Evolutionary conservation across 2,888 invertebrate species (phyloP), one percentile per base, ranked within the genome.

Genomic region (Lepidochitona cinerea): DNA sequence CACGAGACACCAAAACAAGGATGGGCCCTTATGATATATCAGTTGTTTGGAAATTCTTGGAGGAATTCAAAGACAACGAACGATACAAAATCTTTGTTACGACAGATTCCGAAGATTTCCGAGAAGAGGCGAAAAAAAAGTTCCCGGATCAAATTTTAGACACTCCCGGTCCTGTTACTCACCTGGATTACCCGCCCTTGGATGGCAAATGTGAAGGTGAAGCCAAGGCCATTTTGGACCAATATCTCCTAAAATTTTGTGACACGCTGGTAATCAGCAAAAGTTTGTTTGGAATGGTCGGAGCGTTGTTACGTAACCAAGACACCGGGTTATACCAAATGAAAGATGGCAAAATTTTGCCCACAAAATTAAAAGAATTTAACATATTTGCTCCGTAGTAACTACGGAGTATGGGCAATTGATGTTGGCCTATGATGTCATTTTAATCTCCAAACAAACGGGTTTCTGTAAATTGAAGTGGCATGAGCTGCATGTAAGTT

Each of bases 141-240:
- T 80, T 75, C 52, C 77, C 76, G 7, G 54, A 65, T 9, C 72
- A 77, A 26, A 70, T 72, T 1, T 49, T 80, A 6, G 76, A 78
- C 35, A 68, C 79, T 6, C 70, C 73, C n/a, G 81, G 81, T n/a
- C 73, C 79, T 14, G 74, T 81, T 12, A 74, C 79, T 67, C 81
- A 81, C 41, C 75, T 79, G n/a, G 81, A 81, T 37, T 78, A 78
- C 36, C 64, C 70, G n/a, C 9, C 52, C 35, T 71, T 73, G 14
- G 37, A 53, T 3, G 77, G 77, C 37, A 37, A 68, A 1, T 81
- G 81, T 29, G n/a, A 36, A 29, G 81, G 78, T 9, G 74, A 79
- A 53, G 81, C 78, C 53, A 81, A 79, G 59, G 78, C 78, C 5
- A 70, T 81, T 12, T 78, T 79, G 0, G 81, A 81, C 53, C 81